Conservation (phyloP, 2,888 invertebrate genomes). For the Gibbula magus region DNA sequence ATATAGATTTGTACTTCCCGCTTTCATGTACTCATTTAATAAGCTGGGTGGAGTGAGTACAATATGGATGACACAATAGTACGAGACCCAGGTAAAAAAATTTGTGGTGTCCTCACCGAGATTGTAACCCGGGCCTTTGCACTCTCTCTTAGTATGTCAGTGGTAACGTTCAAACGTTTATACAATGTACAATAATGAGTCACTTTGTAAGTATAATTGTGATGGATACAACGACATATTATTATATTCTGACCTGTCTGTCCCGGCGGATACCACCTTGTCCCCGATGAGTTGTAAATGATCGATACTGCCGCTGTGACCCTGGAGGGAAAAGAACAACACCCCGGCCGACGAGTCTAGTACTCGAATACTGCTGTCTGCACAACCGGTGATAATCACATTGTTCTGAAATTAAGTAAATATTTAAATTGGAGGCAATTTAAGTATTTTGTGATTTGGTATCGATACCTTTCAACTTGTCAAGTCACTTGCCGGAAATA, state of each 20-base stretch:
- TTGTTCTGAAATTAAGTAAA: constrained; percentile 58
- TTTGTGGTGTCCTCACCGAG: too few relatives aligned
- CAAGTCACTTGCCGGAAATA: too few relatives aligned
- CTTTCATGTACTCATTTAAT: too few relatives aligned
- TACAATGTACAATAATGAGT: not conserved
- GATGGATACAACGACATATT: too few relatives aligned
- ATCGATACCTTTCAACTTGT: not conserved
- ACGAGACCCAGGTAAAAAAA: too few relatives aligned
- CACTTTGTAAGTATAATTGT: too few relatives aligned
- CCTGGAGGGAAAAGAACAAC: constrained; percentile 53
- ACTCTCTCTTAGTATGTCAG: too few relatives aligned
- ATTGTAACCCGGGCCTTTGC: too few relatives aligned
- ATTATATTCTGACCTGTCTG: constrained; percentile 58
- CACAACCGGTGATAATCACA: constrained; percentile 63
- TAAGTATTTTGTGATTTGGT: not conserved
- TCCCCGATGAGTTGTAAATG: constrained; percentile 56
- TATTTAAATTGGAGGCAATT: not conserved
- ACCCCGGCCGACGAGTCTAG: constrained; percentile 58
- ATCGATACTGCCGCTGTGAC: constrained; percentile 65
- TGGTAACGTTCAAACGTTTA: not conserved
- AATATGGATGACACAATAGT: too few relatives aligned
- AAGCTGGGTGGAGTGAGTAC: too few relatives aligned
- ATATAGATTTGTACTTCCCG: too few relatives aligned
- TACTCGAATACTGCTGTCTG: constrained; percentile 62
- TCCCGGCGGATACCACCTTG: constrained; percentile 56